These are phyloP conservation scores for Drosophila greeni DNA, from an alignment of 2,888 invertebrate species.

Conservation along the genomic window DNA sequence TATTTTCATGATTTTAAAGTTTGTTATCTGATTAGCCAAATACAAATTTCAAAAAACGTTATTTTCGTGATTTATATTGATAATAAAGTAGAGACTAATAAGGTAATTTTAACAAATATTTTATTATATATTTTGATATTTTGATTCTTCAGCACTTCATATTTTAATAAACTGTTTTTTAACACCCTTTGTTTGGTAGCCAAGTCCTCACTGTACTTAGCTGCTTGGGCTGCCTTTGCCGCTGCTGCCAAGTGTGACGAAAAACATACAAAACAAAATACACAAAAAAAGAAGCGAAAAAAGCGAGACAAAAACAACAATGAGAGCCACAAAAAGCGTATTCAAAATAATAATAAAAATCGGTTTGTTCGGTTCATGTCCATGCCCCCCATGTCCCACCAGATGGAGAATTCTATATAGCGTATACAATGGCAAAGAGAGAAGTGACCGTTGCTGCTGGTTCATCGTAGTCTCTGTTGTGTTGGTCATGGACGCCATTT, in stretches of 20 bases:
- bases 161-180: background rate
- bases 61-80: background rate
- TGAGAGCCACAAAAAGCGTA: constrained; percentile 64
- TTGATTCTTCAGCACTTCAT: no score
- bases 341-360: constrained; percentile 73
- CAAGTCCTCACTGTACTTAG: constrained; percentile 23
- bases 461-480: constrained; percentile 49
- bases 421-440: constrained; percentile 5
- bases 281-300: constrained; percentile 55
- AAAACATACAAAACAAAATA: constrained; percentile 74
- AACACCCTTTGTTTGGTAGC: fast-evolving
- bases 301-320: constrained; percentile 57
- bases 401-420: constrained; percentile 39
- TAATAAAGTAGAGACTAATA: background rate
- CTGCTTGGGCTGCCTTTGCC: constrained; percentile 36
- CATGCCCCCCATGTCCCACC: constrained; percentile 19
- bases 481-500: constrained; percentile 72
- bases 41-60: background rate
- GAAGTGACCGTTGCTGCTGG: constrained; percentile 48
- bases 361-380: constrained; percentile 62
- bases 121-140: no score
- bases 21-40: background rate
- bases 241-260: constrained; percentile 72
- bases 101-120: background rate
- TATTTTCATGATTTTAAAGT: no score